Conservation (phyloP, 2,113 vertebrate genomes). For the Myiozetetes cayanensis region DNA sequence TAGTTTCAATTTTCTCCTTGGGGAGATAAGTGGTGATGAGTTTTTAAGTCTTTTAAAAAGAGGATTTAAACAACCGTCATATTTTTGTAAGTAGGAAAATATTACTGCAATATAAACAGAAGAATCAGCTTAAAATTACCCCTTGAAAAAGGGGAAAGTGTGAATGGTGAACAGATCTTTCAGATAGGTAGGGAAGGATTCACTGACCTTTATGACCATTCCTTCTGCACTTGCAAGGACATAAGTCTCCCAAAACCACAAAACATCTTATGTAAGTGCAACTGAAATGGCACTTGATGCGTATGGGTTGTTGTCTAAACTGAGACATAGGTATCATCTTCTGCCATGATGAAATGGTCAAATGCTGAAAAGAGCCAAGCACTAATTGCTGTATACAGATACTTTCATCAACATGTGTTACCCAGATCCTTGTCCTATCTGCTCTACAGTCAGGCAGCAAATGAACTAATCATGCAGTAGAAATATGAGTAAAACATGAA, state of each 20-base stretch:
- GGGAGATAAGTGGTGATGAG: not conserved
- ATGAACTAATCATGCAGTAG: not conserved
- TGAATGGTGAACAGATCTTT: not conserved
- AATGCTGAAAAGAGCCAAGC: not conserved
- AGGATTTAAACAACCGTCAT: not conserved
- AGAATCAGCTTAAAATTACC: conserved; percentile 1
- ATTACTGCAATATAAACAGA: not conserved
- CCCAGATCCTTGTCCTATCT: not conserved
- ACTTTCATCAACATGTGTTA: not conserved
- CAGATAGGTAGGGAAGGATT: not conserved
- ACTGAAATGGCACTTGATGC: not conserved
- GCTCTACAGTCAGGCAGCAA: not conserved
- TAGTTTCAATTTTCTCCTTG: not conserved
- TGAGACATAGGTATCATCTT: not conserved
- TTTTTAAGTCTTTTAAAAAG: not conserved
- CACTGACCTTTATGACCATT: not conserved
- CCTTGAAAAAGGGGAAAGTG: not conserved
- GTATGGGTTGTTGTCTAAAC: not conserved
- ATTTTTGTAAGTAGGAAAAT: not conserved
- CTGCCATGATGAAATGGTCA: not conserved
- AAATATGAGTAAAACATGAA: not conserved
- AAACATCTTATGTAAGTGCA: not conserved
- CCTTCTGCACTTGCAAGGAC: not conserved
- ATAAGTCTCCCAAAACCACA: not conserved
- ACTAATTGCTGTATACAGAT: not conserved